Percentiles rank a stretch among this genome's conserved stretches.
phyloP scores from a whole-genome alignment of 2,888 invertebrate species.

The Tinea trinotella region DNA sequence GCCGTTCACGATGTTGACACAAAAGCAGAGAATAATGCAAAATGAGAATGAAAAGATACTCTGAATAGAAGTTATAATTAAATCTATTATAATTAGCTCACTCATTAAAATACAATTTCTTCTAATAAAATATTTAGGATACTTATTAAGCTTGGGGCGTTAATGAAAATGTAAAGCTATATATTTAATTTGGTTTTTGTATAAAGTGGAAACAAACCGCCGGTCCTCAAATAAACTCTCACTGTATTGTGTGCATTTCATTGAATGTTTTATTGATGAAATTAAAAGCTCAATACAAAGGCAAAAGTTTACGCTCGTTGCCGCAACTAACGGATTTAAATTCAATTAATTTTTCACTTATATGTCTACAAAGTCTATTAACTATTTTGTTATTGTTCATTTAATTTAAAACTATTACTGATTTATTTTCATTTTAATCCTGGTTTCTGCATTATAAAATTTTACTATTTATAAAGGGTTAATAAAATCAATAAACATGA shows the following conservation, averaged over 20 bases:
- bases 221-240: not conserved
- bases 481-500: not conserved
- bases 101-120: not conserved
- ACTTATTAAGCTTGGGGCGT: not conserved
- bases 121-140: not conserved
- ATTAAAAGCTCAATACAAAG: slow-evolving; percentile 10
- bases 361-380: no score
- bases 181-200: not conserved
- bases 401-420: not conserved
- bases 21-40: not conserved
- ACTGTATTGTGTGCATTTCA: not conserved
- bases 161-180: not conserved
- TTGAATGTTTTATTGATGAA: slow-evolving; percentile 13
- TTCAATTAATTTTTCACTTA: slow-evolving; percentile 4
- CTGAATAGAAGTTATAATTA: not conserved
- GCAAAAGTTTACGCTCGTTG: not conserved
- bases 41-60: not conserved
- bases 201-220: slow-evolving; percentile 7
- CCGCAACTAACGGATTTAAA: slow-evolving; percentile 14
- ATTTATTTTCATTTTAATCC: not conserved
- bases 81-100: not conserved
- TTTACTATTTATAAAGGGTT: not conserved
- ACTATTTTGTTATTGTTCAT: no score
- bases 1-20: not conserved
- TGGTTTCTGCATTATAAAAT: not conserved